A percentile compares a stretch with the other conserved stretches of the same genome.
These are phyloP conservation scores for Platichthys flesus DNA, from an alignment of 2,113 vertebrate genomes.

Conservation along the genomic window DNA sequence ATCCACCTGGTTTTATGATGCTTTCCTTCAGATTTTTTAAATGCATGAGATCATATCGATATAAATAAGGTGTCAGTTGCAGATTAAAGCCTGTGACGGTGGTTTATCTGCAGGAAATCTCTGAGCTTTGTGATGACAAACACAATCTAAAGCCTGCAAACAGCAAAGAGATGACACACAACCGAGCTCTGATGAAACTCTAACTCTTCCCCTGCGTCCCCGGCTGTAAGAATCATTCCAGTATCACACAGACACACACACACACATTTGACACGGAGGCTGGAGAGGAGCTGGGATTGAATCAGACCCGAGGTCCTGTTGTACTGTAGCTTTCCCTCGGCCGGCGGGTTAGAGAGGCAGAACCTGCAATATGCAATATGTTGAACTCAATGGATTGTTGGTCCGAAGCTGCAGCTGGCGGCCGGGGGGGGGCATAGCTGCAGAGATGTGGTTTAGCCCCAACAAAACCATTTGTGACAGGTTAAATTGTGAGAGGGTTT, in stretches of 20 bases:
- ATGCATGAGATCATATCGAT: neutral
- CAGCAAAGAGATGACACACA: neutral
- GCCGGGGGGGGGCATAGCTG: constrained; percentile 41
- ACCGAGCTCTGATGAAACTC: constrained; percentile 1
- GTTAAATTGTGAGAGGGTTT: constrained; percentile 61
- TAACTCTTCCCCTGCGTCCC: neutral
- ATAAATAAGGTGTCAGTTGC: neutral
- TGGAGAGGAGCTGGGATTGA: neutral
- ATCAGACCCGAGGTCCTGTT: constrained; percentile 15
- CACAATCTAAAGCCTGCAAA: neutral
- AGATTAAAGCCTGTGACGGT: neutral
- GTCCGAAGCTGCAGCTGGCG: constrained; percentile 45
- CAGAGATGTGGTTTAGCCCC: constrained; percentile 48
- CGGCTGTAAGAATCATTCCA: neutral
- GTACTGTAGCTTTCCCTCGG: neutral
- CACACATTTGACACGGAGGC: too few species aligned
- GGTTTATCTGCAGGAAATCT: neutral
- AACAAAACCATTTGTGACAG: constrained; percentile 66
- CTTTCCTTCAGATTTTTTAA: too few species aligned
- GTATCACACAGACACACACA: too few species aligned
- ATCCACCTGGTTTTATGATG: too few species aligned
- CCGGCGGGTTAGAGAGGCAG: constrained; percentile 11
- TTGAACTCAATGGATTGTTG: constrained; percentile 44
- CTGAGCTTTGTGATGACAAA: neutral
- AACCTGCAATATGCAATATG: constrained; percentile 57